Percentiles rank a stretch among this genome's conserved stretches.
Conservation (phyloP, 1,140 invertebrate species). For the Anastrepha obliqua region DNA sequence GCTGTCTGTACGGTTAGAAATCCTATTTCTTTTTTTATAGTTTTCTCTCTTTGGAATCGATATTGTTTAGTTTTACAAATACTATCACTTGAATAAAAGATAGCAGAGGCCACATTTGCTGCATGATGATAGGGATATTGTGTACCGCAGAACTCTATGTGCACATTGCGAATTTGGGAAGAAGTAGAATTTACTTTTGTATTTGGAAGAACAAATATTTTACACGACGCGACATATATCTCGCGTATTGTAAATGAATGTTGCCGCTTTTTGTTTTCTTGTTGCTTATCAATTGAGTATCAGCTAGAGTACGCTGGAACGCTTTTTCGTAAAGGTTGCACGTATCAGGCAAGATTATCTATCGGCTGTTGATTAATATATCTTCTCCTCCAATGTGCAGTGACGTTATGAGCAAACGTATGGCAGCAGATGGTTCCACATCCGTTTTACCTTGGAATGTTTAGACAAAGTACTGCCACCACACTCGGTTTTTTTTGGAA, state of each 20-base stretch:
- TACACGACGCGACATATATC: conserved; percentile 15
- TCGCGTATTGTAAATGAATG: conserved; percentile 55
- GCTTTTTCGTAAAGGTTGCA: conserved; percentile 33
- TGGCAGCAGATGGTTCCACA: conserved; percentile 28
- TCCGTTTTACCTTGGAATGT: conserved; percentile 57
- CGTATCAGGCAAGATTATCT: neutral
- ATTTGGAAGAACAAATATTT: neutral
- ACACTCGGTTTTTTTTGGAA: conserved; percentile 40
- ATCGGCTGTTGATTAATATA: conserved; percentile 5
- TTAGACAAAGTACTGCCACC: conserved; percentile 59
- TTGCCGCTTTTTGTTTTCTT: conserved; percentile 55
- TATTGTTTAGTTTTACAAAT: neutral
- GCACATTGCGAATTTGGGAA: neutral
- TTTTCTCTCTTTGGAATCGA: neutral
- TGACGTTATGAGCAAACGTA: conserved; percentile 9
- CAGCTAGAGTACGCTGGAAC: conserved; percentile 14
- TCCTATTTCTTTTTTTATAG: neutral
- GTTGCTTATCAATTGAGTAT: conserved; percentile 28
- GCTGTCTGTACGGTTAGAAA: neutral
- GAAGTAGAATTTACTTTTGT: neutral
- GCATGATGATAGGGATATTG: conserved; percentile 72
- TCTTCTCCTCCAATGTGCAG: conserved; percentile 37
- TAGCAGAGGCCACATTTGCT: conserved; percentile 73
- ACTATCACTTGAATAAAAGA: conserved; percentile 57
- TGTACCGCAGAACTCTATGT: conserved; percentile 33